A percentile compares a stretch with the other conserved stretches of the same genome.
Conservation (phyloP, 2,797 vertebrate species). For the Prionace glauca region DNA sequence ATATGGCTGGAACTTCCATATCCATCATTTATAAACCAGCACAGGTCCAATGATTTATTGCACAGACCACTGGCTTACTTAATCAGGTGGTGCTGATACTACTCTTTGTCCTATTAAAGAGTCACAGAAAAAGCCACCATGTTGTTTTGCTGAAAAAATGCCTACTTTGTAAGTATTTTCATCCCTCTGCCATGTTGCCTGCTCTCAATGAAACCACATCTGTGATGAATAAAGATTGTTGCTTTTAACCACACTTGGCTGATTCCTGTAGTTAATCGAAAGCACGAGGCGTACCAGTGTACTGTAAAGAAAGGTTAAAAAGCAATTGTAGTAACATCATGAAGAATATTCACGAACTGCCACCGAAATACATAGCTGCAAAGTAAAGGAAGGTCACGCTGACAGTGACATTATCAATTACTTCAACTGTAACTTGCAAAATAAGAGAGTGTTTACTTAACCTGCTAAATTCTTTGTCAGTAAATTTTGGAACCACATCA, state of each 20-base stretch:
- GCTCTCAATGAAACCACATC: not conserved
- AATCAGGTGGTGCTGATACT: not conserved
- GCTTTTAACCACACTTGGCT: not conserved
- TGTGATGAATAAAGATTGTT: not conserved
- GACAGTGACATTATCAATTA: not conserved
- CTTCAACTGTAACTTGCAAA: not conserved
- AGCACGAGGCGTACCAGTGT: not conserved
- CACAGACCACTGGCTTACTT: not conserved
- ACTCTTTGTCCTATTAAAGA: not conserved
- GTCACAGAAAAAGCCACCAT: not conserved
- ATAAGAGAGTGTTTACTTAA: constrained; percentile 14
- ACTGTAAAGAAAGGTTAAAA: not conserved
- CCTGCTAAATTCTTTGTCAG: not conserved
- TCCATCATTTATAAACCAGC: not conserved
- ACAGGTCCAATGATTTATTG: too few relatives aligned
- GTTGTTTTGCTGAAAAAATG: not conserved
- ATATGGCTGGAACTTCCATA: not conserved
- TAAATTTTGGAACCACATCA: not conserved
- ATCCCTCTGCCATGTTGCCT: not conserved
- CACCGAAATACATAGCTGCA: not conserved
- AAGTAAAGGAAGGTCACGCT: not conserved
- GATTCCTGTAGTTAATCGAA: not conserved
- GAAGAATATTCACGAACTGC: not conserved
- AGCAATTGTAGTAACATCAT: not conserved
- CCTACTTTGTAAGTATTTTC: not conserved